These are phyloP conservation scores for Girardinichthys multiradiatus DNA, from an alignment of 2,113 vertebrate genomes.

Conservation along the genomic window DNA sequence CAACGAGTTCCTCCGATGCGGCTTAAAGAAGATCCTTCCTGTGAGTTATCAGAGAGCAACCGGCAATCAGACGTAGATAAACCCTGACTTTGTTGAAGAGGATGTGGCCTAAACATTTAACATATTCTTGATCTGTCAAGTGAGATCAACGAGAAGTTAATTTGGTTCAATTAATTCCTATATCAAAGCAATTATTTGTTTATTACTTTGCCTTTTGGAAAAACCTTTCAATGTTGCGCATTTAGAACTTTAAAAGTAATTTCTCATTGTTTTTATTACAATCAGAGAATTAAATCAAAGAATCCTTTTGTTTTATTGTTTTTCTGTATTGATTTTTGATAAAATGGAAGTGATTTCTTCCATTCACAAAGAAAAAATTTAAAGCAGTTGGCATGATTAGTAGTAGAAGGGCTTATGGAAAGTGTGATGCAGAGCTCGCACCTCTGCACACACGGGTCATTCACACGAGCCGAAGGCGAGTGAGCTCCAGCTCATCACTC, in stretches of 20 bases:
- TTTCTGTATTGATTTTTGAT: neutral
- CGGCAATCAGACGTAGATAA: too few species aligned
- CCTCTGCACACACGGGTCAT: slow-evolving; percentile 53
- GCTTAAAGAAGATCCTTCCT: slow-evolving; percentile 91
- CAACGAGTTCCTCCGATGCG: slow-evolving; percentile 95
- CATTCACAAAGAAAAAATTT: neutral
- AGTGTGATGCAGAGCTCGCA: slow-evolving; percentile 25
- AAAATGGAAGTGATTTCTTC: neutral
- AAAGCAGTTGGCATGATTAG: slow-evolving; percentile 16
- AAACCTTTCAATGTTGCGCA: neutral
- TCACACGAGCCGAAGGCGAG: slow-evolving; percentile 48
- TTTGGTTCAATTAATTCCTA: neutral
- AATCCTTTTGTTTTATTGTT: neutral
- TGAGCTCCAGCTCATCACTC: slow-evolving; percentile 70
- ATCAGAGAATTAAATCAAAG: slow-evolving; percentile 3
- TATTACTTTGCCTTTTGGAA: neutral
- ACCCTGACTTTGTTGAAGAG: neutral
- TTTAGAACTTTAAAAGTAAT: neutral
- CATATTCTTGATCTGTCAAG: neutral
- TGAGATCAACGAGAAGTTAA: neutral
- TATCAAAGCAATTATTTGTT: neutral
- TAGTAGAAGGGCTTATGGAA: slow-evolving; percentile 5
- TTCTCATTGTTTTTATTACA: slow-evolving; percentile 1
- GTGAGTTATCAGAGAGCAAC: slow-evolving; percentile 80
- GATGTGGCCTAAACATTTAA: neutral